Evolutionary conservation across 2,797 vertebrate species (phyloP).

Genomic region (Pangasius krempfi): DNA sequence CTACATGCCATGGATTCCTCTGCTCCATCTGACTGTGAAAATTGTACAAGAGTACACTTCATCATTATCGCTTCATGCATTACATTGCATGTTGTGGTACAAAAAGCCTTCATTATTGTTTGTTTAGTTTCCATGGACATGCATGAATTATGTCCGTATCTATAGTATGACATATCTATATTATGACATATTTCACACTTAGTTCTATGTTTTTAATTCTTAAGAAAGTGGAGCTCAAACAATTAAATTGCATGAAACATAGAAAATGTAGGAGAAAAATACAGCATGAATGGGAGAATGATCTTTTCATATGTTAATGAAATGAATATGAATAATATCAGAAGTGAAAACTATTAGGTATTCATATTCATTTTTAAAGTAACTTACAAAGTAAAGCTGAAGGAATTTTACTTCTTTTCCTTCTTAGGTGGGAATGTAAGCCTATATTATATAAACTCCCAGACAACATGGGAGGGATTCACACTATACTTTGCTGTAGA

Average conservation of each 20-base stretch:
- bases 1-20: constrained; percentile 11
- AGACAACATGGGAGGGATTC: background rate
- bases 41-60: constrained; percentile 5
- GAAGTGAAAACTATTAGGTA: background rate
- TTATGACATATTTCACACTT: background rate
- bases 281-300: background rate
- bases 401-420: background rate
- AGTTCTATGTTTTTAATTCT: background rate
- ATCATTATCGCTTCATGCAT: background rate
- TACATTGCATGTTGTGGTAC: background rate
- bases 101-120: constrained; percentile 7
- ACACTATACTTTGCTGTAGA: background rate
- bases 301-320: background rate
- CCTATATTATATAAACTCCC: background rate
- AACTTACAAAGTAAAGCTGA: background rate
- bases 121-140: background rate
- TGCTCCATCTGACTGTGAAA: constrained; percentile 27
- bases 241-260: background rate
- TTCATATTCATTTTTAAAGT: background rate
- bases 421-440: background rate
- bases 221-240: background rate
- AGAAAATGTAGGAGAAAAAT: background rate
- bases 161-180: background rate
- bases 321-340: background rate
- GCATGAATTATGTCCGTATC: constrained; percentile 15